Conservation (phyloP, 1,140 invertebrate genomes). For the Drosophila sp. region DNA sequence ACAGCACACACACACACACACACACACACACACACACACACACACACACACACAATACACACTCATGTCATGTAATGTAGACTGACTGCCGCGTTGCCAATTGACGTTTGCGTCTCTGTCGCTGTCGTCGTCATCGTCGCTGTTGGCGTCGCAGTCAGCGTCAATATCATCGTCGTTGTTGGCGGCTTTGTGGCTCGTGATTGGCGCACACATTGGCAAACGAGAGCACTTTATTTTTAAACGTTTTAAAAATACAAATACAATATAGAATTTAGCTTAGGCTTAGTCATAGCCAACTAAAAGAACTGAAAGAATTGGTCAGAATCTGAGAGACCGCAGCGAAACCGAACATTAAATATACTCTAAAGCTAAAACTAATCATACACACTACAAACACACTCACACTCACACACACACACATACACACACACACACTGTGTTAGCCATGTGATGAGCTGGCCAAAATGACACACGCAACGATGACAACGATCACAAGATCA, state of each 20-base stretch:
- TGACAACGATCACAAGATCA: slow-evolving; percentile 42
- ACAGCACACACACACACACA: not conserved
- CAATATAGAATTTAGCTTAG: slow-evolving; percentile 23
- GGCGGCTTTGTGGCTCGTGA: slow-evolving; percentile 59
- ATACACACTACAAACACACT: not conserved
- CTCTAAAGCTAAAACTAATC: slow-evolving; percentile 32
- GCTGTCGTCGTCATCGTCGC: not conserved
- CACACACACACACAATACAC: slow-evolving; percentile 7
- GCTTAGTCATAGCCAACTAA: slow-evolving; percentile 18
- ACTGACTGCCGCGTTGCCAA: slow-evolving; percentile 24
- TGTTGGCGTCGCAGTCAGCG: not conserved
- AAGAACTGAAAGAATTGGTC: slow-evolving; percentile 13
- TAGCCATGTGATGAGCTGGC: slow-evolving; percentile 43
- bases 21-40: not conserved
- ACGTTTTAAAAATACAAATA: slow-evolving; percentile 78
- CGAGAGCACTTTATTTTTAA: slow-evolving; percentile 83
- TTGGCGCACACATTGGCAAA: slow-evolving; percentile 81
- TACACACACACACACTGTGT: slow-evolving; percentile 17
- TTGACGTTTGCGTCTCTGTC: slow-evolving; percentile 10
- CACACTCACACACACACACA: slow-evolving; percentile 14
- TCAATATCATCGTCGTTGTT: slow-evolving; percentile 3
- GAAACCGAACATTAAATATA: slow-evolving; percentile 19
- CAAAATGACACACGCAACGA: slow-evolving; percentile 46
- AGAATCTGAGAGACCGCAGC: not conserved
- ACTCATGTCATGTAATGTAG: slow-evolving; percentile 19